phyloP scores from a whole-genome alignment of 2,797 vertebrate genomes.

The Etheostoma perlongum region DNA sequence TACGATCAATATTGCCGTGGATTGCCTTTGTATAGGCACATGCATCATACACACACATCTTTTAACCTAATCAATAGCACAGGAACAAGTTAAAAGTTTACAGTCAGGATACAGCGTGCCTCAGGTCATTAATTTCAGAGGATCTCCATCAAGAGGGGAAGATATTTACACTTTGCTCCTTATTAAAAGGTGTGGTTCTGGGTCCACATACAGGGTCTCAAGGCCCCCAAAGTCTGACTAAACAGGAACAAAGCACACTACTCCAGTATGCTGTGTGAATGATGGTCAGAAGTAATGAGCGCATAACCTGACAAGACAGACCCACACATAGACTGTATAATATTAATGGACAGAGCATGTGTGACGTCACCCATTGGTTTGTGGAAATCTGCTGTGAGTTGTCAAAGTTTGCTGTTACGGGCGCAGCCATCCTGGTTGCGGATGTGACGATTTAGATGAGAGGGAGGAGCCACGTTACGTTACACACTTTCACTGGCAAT shows the following conservation, averaged over 20 bases:
- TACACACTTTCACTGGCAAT: too few relatives aligned
- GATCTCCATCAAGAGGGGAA: background rate
- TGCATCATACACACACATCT: background rate
- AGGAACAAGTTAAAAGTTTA: background rate
- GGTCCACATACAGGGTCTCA: background rate
- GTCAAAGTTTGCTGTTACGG: too few relatives aligned
- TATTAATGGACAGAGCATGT: too few relatives aligned
- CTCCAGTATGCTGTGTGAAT: slow-evolving; percentile 27
- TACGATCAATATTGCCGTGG: background rate
- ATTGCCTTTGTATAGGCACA: background rate
- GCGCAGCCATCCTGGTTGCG: too few relatives aligned
- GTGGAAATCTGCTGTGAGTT: too few relatives aligned
- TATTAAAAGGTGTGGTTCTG: background rate
- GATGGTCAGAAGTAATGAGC: slow-evolving; percentile 48
- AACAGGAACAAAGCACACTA: background rate
- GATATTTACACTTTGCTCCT: background rate
- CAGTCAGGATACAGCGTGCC: background rate
- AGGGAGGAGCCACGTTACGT: too few relatives aligned
- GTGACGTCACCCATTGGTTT: too few relatives aligned
- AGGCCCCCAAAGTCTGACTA: background rate
- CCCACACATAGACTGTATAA: too few relatives aligned
- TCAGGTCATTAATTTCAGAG: background rate
- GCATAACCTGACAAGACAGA: too few relatives aligned
- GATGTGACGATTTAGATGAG: too few relatives aligned
- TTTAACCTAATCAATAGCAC: background rate